Base-by-base conservation (phyloP, 1,140 invertebrate genomes). In the Patella vulgata region DNA sequence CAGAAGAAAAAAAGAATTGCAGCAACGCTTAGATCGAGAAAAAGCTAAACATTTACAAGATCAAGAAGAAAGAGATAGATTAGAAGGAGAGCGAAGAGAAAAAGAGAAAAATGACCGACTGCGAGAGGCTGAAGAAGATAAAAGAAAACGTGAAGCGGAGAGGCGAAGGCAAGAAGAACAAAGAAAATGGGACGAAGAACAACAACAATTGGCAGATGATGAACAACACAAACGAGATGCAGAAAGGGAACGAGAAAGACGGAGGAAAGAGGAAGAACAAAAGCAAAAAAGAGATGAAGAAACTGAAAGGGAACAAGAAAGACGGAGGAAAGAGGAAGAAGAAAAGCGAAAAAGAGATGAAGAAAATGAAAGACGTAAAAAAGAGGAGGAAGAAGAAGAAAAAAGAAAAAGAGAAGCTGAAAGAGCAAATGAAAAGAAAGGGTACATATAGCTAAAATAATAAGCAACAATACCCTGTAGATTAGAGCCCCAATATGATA, bases 1-100 rank as follows among this genome's bases (percentile, higher is more conserved):
- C 33, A 23, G 74, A 70, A 36, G 67, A 74, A 39, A 57, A 70
- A 47, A 42, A 63, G 39, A 58, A 62, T 30, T 33, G 66, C 25
- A 50, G 47, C 40, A 64, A 71, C 28, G 70, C 70, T 23, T 60
- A 71, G 46, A 55, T 68, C 50, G 30, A 59, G 27, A 50, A 60
- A 53, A 44, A 61, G 46, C 30, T 51, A 19, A 51, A 33, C 60
- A 46, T 50, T 53, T 44, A 23, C 59, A 28, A 19, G 53, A 55
- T 51, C 59, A 71, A 52, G 56, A 63, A 44, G 62, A 66, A 47
- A 58, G 53, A 48, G 47, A 56, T 36, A 46, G 64, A 23, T 48
- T 66, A 59, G 58, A 53, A 55, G 44, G 63, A 60, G 43, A 66
- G n/a, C n/a, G n/a, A n/a, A n/a, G n/a, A n/a, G n/a, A n/a, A n/a